Evolutionary conservation across 2,113 vertebrate genomes (phyloP), one percentile per base, ranked within the genome.

Genomic region (Cryptotis parvus): DNA sequence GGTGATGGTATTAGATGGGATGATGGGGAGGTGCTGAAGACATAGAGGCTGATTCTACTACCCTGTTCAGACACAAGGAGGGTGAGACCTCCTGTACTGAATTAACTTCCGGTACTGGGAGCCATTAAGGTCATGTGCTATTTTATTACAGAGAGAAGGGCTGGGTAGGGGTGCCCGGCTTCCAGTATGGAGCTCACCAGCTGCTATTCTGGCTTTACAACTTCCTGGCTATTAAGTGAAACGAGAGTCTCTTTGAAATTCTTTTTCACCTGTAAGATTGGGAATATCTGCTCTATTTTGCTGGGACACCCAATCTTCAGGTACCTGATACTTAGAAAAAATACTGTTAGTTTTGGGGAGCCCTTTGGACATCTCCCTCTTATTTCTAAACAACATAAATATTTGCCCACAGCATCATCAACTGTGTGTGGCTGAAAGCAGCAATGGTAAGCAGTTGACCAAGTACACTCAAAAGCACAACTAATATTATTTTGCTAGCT

Each of bases 401-500:
- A 43, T 3, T 93, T 65, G 43, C 35, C 83, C 75, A 89, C 76
- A 76, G 45, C 35, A 1, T 11, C 69, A 70, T 63, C 86, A 89
- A 89, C 87, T 69, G 77, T 87, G 74, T 90, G 61, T 89, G 78
- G 11, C 9, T 37, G 35, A 33, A n/a, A 76, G 43, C 70, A 84
- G 82, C 65, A 37, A 37, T 68, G 73, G 41, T 0, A 9, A 89
- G 93, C 33, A 0, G 0, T 87, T 93, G 81, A 58, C 91, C 76
- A 66, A 61, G 74, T 37, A 61, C 78, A 87, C 58, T 1, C 0
- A 73, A 3, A 87, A 90, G 65, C 37, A 61, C 94, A 86, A 86
- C 88, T 95, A 37, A 89, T 95, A 3, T 63, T 73, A 77, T 75
- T 49, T 88, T 18, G 79, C 86, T 39, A 1, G 85, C 65, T 94